These are phyloP conservation scores for Thaleichthys pacificus DNA, from an alignment of 2,797 vertebrate genomes.

Conservation along the genomic window DNA sequence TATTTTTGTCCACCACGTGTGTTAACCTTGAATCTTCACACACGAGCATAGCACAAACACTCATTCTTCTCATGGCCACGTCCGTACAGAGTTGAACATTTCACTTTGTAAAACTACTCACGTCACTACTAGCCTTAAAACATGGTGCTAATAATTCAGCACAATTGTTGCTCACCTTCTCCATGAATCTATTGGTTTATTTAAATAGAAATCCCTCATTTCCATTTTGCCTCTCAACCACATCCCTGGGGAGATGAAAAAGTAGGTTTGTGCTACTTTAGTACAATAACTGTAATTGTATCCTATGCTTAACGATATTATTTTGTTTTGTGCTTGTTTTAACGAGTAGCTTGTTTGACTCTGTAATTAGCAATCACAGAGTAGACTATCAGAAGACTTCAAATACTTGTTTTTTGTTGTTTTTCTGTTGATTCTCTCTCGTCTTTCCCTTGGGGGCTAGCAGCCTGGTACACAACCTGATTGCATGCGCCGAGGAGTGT, in stretches of 20 bases:
- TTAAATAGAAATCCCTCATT: constrained; percentile 46
- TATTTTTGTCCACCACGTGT: no score
- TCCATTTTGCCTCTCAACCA: constrained; percentile 14
- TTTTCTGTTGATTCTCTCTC: constrained; percentile 4
- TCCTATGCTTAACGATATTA: constrained; percentile 53
- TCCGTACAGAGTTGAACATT: no score
- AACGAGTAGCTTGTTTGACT: constrained; percentile 54
- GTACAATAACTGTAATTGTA: constrained; percentile 67
- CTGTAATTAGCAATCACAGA: constrained; percentile 72
- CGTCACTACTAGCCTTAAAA: no score
- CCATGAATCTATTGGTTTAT: constrained; percentile 22
- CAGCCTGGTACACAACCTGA: constrained; percentile 53
- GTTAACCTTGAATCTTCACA: no score
- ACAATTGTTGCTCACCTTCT: no score
- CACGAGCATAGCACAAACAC: background rate
- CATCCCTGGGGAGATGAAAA: constrained; percentile 38
- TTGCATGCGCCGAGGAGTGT: constrained; percentile 34
- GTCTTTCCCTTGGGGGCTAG: constrained; percentile 39
- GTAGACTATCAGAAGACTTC: constrained; percentile 59
- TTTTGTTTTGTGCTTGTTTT: constrained; percentile 46
- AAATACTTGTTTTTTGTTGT: constrained; percentile 58
- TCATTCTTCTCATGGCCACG: constrained; percentile 9
- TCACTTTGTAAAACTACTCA: no score
- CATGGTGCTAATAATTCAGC: no score
- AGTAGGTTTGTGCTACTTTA: constrained; percentile 50